Evolutionary conservation across 2,113 vertebrate species (phyloP).

Genomic region (Ginglymostoma cirratum): DNA sequence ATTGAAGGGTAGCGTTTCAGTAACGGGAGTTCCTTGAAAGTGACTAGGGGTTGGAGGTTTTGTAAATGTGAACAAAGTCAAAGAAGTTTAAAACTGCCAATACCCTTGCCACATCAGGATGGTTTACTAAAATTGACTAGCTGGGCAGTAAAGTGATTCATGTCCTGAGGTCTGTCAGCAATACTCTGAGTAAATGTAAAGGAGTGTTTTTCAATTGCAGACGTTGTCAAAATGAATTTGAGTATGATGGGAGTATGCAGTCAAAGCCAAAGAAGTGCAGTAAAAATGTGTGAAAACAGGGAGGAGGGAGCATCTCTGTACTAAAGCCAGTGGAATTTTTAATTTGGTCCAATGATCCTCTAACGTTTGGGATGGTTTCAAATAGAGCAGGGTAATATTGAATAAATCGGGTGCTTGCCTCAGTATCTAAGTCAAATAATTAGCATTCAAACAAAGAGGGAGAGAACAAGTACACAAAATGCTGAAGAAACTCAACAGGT

Average conservation of each 20-base stretch:
- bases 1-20: neutral
- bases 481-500: too few relatives aligned
- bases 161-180: neutral
- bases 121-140: neutral
- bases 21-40: neutral
- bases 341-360: neutral
- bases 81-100: neutral
- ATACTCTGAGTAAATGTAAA: neutral
- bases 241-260: neutral
- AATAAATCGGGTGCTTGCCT: neutral
- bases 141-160: neutral
- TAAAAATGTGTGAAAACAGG: neutral
- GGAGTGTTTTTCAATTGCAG: neutral
- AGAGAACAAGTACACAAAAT: too few relatives aligned
- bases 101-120: neutral
- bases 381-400: neutral
- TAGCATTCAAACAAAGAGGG: neutral
- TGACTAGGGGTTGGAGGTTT: neutral
- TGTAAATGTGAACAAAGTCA: neutral
- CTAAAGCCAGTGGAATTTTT: neutral
- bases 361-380: neutral
- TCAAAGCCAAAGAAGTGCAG: neutral
- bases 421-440: neutral
- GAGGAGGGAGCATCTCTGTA: neutral
- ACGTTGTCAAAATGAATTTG: neutral